phyloP scores from a whole-genome alignment of 2,888 invertebrate species.

The Tachina lurida region DNA sequence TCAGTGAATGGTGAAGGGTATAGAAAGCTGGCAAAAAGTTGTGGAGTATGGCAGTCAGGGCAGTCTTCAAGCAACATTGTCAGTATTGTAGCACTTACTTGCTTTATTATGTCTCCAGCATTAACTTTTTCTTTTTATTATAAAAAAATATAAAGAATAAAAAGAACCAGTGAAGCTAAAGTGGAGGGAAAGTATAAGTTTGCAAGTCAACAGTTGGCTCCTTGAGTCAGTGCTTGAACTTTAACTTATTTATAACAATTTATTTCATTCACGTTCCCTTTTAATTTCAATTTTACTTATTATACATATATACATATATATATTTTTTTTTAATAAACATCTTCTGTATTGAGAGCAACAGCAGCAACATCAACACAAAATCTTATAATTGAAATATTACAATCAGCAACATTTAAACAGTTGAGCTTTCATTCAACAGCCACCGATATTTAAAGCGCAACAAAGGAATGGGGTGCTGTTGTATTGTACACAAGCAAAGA shows the following conservation, averaged over 20 bases:
- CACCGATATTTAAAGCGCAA: conserved; percentile 37
- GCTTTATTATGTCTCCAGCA: conserved; percentile 14
- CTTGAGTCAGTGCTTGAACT: conserved; percentile 41
- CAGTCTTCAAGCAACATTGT: background rate
- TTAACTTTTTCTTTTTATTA: background rate
- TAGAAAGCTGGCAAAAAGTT: background rate
- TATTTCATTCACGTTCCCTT: background rate
- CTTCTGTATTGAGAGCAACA: conserved; percentile 33
- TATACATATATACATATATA: background rate
- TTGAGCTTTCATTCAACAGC: conserved; percentile 22
- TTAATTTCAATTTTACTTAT: conserved; percentile 19
- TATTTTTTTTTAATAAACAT: conserved; percentile 49
- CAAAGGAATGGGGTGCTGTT: conserved; percentile 59
- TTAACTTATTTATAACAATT: conserved; percentile 50
- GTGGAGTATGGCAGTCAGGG: background rate
- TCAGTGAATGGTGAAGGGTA: background rate
- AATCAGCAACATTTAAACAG: conserved; percentile 55
- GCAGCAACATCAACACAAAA: conserved; percentile 32
- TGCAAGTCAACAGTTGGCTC: conserved; percentile 41
- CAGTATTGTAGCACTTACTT: background rate
- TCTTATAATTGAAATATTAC: conserved; percentile 69
- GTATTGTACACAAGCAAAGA: conserved; percentile 28
- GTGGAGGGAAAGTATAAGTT: conserved; percentile 18
- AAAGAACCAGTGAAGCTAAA: background rate
- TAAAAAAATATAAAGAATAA: background rate